phyloP scores from a whole-genome alignment of 2,113 vertebrate species.

The Anser cygnoides region DNA sequence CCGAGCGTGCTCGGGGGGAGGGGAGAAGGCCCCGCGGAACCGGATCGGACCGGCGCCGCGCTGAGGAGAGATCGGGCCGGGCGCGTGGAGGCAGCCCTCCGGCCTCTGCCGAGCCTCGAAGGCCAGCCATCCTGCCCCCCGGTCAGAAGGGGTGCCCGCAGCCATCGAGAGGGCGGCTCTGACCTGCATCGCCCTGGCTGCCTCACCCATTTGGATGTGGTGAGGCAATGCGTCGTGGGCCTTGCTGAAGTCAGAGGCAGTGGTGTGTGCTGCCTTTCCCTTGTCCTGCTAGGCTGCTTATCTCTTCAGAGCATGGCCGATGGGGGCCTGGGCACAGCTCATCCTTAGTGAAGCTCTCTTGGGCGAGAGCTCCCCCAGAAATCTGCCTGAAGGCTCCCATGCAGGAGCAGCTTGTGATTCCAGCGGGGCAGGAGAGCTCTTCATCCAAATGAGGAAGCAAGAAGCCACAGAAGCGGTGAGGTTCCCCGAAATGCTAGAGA shows the following conservation, averaged over 20 bases:
- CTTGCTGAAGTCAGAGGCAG: background rate
- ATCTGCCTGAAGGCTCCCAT: background rate
- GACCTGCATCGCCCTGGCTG: background rate
- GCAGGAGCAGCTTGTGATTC: background rate
- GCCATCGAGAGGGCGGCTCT: background rate
- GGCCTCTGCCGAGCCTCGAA: background rate
- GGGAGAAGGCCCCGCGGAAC: background rate
- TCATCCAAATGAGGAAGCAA: background rate
- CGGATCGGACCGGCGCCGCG: background rate
- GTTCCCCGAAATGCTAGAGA: background rate
- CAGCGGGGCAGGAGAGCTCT: background rate
- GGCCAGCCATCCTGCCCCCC: background rate
- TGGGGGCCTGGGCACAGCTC: too few species aligned
- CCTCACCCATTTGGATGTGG: background rate
- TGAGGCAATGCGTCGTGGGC: rapidly evolving
- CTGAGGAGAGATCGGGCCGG: background rate
- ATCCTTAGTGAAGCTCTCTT: background rate
- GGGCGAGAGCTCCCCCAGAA: background rate
- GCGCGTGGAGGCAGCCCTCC: background rate
- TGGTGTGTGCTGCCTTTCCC: too few species aligned
- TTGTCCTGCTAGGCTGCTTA: too few species aligned
- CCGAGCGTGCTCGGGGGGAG: background rate
- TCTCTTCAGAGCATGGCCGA: too few species aligned
- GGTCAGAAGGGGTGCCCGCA: background rate
- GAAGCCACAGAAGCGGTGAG: background rate